Conservation (phyloP, 2,888 invertebrate genomes). For the Tetrapedia diversipes region DNA sequence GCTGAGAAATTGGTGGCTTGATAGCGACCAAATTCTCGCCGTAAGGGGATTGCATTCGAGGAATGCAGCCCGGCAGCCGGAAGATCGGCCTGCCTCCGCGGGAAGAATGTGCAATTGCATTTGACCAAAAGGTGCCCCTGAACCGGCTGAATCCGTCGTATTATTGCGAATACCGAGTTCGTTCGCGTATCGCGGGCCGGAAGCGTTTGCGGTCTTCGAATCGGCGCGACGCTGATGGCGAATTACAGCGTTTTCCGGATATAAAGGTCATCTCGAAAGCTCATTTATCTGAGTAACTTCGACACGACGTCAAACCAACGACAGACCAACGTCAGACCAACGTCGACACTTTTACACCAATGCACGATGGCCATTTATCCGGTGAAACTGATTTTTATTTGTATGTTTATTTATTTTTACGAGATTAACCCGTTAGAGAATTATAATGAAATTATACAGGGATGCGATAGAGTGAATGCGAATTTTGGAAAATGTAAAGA, state of each 20-base stretch:
- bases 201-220: not conserved
- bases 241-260: not conserved
- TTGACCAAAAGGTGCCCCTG: slow-evolving; percentile 26
- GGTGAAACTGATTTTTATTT: too few relatives aligned
- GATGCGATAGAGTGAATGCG: too few relatives aligned
- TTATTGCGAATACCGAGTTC: slow-evolving; percentile 50
- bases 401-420: too few relatives aligned
- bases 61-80: slow-evolving; percentile 37
- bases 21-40: slow-evolving; percentile 46
- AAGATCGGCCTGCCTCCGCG: slow-evolving; percentile 25
- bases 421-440: too few relatives aligned
- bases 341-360: too few relatives aligned
- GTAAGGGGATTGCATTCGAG: slow-evolving; percentile 19
- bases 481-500: too few relatives aligned
- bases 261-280: too few relatives aligned
- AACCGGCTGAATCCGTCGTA: not conserved
- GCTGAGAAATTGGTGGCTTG: slow-evolving; percentile 41
- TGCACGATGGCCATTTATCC: too few relatives aligned
- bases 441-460: too few relatives aligned
- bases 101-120: slow-evolving; percentile 59
- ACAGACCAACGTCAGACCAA: too few relatives aligned
- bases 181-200: slow-evolving; percentile 6
- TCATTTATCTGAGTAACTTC: too few relatives aligned
- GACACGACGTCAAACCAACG: too few relatives aligned
- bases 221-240: not conserved